Conservation (phyloP, 2,113 vertebrate species). For the Etheostoma cragini region DNA sequence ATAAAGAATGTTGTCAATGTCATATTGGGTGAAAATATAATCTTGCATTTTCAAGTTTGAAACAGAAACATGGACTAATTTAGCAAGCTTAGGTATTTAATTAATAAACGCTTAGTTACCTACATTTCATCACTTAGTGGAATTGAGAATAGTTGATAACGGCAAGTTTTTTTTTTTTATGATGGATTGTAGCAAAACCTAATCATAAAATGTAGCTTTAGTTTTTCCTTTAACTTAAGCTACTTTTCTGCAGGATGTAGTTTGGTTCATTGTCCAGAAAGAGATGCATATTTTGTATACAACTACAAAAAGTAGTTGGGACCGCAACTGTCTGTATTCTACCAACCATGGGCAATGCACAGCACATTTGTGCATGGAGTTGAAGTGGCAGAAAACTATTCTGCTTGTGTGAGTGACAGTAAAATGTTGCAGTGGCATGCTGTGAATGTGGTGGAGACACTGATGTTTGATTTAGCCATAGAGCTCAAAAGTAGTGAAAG, state of each 20-base stretch:
- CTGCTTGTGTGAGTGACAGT: constrained; percentile 28
- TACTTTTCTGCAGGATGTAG: background rate
- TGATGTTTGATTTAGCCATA: constrained; percentile 9
- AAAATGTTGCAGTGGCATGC: constrained; percentile 41
- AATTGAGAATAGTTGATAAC: background rate
- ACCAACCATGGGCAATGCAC: background rate
- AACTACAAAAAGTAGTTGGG: background rate
- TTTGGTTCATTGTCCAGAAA: background rate
- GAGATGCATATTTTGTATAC: background rate
- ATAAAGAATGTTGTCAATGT: background rate
- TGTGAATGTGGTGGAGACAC: constrained; percentile 2
- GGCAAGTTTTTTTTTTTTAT: background rate
- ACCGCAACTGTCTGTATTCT: background rate
- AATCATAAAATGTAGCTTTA: background rate
- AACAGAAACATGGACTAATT: background rate
- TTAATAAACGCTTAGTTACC: background rate
- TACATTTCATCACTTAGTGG: background rate
- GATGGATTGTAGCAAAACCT: background rate
- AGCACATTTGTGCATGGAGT: background rate
- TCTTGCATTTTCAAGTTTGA: background rate
- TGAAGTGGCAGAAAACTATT: constrained; percentile 21
- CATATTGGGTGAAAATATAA: background rate
- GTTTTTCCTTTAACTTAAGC: background rate
- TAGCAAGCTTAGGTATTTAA: background rate
- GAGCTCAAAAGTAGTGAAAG: constrained; percentile 22